phyloP scores from a whole-genome alignment of 2,888 invertebrate species.

The Ectropis crepuscularia region DNA sequence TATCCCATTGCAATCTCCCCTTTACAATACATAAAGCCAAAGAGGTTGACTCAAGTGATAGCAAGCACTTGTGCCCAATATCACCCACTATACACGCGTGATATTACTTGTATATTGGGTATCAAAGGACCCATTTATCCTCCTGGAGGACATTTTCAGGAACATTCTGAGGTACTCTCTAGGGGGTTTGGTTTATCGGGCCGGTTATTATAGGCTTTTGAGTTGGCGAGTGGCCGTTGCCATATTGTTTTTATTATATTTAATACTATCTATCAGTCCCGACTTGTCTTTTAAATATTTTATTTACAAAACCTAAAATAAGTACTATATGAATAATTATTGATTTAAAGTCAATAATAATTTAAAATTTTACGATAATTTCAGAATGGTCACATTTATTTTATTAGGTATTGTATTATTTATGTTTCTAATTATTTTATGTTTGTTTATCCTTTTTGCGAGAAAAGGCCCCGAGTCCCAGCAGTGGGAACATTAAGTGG shows the following conservation, averaged over 20 bases:
- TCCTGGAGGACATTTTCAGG: slow-evolving; percentile 15
- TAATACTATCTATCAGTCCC: background rate
- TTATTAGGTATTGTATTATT: too few relatives aligned
- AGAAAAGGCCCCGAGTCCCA: too few relatives aligned
- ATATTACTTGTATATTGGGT: slow-evolving; percentile 8
- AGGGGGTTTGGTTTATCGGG: slow-evolving; percentile 1
- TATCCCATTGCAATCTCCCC: slow-evolving; percentile 4
- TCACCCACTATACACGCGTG: slow-evolving; percentile 3
- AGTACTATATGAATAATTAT: too few relatives aligned
- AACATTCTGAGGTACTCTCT: background rate
- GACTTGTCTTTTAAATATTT: too few relatives aligned
- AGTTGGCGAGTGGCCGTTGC: background rate
- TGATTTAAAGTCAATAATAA: too few relatives aligned
- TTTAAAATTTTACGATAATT: too few relatives aligned
- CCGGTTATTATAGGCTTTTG: background rate
- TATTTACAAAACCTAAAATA: too few relatives aligned
- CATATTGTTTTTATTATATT: background rate
- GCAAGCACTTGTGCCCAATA: slow-evolving; percentile 8
- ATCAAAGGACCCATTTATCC: slow-evolving; percentile 14
- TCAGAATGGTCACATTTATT: too few relatives aligned
- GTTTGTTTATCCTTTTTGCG: too few relatives aligned
- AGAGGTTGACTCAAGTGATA: slow-evolving; percentile 13
- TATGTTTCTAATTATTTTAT: too few relatives aligned
- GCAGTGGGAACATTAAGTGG: too few relatives aligned
- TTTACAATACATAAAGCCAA: background rate